These are phyloP conservation scores for Nomada fucata DNA, from an alignment of 2,888 invertebrate genomes.

Conservation along the genomic window DNA sequence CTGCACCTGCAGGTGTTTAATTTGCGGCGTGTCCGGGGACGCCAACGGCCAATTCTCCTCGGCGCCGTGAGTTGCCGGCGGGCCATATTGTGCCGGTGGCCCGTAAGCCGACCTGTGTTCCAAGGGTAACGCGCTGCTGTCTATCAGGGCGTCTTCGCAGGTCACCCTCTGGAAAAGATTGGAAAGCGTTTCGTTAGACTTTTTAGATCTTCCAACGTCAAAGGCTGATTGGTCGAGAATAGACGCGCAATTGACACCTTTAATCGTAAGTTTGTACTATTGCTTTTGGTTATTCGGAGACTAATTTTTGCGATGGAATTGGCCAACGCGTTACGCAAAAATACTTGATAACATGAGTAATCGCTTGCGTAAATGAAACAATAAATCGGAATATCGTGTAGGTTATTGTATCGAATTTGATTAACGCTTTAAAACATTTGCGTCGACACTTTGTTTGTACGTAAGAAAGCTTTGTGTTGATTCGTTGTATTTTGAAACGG, in stretches of 20 bases:
- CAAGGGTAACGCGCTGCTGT: conserved; percentile 92
- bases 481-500: no score
- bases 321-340: no score
- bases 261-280: no score
- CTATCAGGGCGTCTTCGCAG: conserved; percentile 91
- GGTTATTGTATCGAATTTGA: no score
- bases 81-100: conserved; percentile 83
- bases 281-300: no score
- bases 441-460: no score
- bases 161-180: conserved; percentile 87
- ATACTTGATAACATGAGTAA: no score
- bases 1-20: conserved; percentile 96
- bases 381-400: no score
- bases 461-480: no score
- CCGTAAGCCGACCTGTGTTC: conserved; percentile 93
- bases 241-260: neutral
- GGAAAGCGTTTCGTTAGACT: neutral
- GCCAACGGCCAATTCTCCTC: conserved; percentile 96
- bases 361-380: no score
- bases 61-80: conserved; percentile 85
- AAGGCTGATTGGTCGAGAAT: neutral
- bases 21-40: conserved; percentile 95
- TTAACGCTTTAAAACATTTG: no score
- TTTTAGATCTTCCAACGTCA: neutral
- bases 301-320: no score